Percentiles rank a stretch among this genome's conserved stretches.
Conservation (phyloP, 2,888 invertebrate genomes). For the Vannuccia rotundouncinata region DNA sequence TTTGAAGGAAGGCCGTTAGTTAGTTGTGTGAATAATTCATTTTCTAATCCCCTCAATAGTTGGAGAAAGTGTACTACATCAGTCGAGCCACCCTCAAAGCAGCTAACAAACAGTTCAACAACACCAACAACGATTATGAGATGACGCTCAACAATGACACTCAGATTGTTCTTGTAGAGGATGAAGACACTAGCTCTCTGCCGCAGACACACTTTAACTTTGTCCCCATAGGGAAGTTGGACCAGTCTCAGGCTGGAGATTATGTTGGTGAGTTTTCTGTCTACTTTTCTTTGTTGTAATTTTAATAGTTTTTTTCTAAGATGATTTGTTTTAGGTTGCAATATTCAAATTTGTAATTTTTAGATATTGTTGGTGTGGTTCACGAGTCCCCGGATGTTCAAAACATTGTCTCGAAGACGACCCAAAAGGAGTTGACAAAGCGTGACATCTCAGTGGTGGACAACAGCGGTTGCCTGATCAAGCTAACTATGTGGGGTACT, state of each 20-base stretch:
- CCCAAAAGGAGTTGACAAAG: constrained; percentile 78
- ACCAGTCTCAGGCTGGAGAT: constrained; percentile 64
- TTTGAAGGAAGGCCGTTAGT: no score
- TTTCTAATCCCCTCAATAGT: background rate
- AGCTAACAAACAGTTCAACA: constrained; percentile 81
- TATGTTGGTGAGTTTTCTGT: constrained; percentile 70
- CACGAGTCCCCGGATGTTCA: constrained; percentile 68
- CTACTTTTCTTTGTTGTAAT: no score
- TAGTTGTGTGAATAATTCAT: background rate
- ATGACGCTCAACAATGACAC: constrained; percentile 78
- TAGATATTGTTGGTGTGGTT: constrained; percentile 68
- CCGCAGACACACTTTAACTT: constrained; percentile 74
- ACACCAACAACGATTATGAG: constrained; percentile 86
- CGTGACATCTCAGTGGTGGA: constrained; percentile 81
- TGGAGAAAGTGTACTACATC: constrained; percentile 72
- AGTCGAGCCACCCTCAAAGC: constrained; percentile 76
- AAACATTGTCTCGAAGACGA: constrained; percentile 67
- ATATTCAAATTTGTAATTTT: no score
- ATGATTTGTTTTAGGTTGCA: no score
- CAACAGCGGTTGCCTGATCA: constrained; percentile 68
- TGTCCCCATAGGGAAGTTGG: constrained; percentile 68
- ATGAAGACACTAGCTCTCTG: constrained; percentile 59
- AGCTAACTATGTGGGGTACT: constrained; percentile 81
- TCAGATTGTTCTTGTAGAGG: constrained; percentile 56
- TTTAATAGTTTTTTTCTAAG: no score